A percentile compares a stretch with the other conserved stretches of the same genome.
phyloP scores from a whole-genome alignment of 2,113 vertebrate genomes.

The Bubo bubo region DNA sequence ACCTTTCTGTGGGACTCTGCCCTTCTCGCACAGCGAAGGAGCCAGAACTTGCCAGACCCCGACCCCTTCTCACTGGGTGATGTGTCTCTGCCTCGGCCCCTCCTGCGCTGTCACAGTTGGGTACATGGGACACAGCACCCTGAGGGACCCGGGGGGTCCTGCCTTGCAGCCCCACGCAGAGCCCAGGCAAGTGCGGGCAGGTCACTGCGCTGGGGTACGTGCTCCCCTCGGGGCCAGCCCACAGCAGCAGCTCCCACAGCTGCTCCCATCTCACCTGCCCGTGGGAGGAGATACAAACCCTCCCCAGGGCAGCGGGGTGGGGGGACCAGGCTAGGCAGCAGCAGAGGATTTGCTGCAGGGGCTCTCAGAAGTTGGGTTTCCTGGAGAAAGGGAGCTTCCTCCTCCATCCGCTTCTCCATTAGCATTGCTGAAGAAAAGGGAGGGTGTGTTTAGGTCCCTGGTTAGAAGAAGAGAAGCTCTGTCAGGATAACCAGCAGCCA shows the following conservation, averaged over 20 bases:
- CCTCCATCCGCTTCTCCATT: not conserved
- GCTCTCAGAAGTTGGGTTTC: not conserved
- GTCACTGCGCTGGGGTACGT: not conserved
- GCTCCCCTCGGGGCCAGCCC: not conserved
- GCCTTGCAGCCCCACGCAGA: rapidly evolving
- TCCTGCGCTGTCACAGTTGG: not conserved
- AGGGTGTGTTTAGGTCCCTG: not conserved
- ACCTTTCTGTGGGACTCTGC: not conserved
- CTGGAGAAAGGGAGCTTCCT: not conserved
- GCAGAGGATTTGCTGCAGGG: not conserved
- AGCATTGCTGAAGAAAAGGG: not conserved
- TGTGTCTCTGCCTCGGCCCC: not conserved
- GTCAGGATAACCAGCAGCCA: rapidly evolving
- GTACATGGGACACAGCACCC: not conserved
- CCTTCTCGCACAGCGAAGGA: not conserved
- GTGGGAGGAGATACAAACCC: not conserved
- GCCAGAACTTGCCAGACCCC: not conserved
- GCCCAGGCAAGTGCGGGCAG: rapidly evolving
- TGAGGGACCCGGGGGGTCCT: rapidly evolving
- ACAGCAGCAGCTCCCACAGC: not conserved
- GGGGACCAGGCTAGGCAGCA: not conserved
- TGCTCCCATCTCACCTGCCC: not conserved
- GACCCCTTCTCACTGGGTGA: rapidly evolving
- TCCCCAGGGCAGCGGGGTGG: not conserved
- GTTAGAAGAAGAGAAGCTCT: not conserved